Evolutionary conservation across 2,797 vertebrate species (phyloP).

Genomic region (Silurus aristotelis): DNA sequence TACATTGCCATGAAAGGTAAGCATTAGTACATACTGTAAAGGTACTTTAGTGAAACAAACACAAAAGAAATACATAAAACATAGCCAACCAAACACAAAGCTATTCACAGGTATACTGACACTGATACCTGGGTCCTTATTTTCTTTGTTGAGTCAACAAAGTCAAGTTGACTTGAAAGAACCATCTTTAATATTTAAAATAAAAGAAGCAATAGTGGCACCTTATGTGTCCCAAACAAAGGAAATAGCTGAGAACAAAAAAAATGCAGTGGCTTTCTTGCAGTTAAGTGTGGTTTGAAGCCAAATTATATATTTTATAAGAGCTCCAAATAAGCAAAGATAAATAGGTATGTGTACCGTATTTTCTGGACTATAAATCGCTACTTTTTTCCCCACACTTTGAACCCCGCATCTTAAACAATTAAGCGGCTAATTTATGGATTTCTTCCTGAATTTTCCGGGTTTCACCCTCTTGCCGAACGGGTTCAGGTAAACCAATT

Average conservation of each 20-base stretch:
- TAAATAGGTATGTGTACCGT: no score
- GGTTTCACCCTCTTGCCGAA: no score
- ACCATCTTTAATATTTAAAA: slow-evolving; percentile 25
- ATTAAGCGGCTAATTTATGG: no score
- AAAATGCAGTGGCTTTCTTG: background rate
- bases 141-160: background rate
- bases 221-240: background rate
- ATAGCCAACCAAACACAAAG: background rate
- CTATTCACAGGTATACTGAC: background rate
- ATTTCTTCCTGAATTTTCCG: no score
- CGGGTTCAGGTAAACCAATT: no score
- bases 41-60: background rate
- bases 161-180: slow-evolving; percentile 4
- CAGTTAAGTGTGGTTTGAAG: background rate
- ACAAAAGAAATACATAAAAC: background rate
- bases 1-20: no score
- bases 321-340: background rate
- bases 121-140: background rate
- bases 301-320: background rate
- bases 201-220: background rate
- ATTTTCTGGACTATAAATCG: no score
- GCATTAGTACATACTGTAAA: no score
- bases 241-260: background rate
- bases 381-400: no score
- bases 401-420: no score